Percentiles rank a stretch among this genome's conserved stretches.
These are phyloP conservation scores for Colius striatus DNA, from an alignment of 2,113 vertebrate species.

Conservation along the genomic window DNA sequence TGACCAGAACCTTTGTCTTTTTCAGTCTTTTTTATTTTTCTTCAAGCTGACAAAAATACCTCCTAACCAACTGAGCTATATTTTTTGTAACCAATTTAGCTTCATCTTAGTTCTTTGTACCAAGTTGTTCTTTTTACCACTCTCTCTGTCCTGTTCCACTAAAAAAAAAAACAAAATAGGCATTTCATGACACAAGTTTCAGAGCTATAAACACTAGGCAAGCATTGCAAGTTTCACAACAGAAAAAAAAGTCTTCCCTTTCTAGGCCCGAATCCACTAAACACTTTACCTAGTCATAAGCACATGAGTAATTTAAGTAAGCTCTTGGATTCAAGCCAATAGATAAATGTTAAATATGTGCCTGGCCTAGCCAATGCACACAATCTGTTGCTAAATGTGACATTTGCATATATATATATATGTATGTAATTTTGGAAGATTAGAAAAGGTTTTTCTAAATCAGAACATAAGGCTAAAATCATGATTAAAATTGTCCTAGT, in stretches of 20 bases:
- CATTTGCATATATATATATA: constrained; percentile 17
- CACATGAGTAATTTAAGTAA: constrained; percentile 41
- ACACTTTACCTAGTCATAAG: constrained; percentile 27
- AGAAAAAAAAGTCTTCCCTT: background rate
- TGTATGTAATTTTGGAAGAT: background rate
- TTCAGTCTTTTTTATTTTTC: background rate
- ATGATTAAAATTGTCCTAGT: background rate
- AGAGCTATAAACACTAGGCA: background rate
- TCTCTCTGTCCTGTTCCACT: background rate
- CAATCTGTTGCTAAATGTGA: constrained; percentile 59
- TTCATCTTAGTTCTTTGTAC: background rate
- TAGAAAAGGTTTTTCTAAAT: constrained; percentile 37
- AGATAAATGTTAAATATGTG: constrained; percentile 40
- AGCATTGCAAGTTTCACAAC: background rate
- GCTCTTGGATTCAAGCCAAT: constrained; percentile 21
- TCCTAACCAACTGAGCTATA: background rate
- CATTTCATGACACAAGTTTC: background rate
- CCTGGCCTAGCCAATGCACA: background rate
- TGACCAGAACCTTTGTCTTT: background rate
- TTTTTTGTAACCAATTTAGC: background rate
- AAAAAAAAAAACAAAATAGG: background rate
- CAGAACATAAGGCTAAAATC: constrained; percentile 26
- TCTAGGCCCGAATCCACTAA: constrained; percentile 9
- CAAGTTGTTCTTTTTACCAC: background rate
- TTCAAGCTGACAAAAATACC: background rate